Evolutionary conservation across 2,888 invertebrate species (phyloP).

Genomic region (Lepidonotus clava): DNA sequence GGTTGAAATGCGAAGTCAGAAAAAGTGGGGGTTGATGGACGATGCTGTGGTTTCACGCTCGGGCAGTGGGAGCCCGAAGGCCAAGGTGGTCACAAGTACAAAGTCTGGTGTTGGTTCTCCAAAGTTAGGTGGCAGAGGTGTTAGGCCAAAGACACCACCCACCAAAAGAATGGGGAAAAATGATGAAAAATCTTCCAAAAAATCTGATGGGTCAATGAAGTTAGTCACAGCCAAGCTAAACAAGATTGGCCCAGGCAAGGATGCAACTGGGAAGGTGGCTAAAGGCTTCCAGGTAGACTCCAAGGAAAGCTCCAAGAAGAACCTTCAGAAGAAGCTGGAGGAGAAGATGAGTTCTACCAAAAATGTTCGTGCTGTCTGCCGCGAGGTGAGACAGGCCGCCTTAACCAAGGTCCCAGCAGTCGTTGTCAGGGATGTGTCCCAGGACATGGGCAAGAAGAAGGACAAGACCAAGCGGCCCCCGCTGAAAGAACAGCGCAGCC

Average conservation of each 20-base stretch:
- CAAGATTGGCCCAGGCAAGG: constrained; percentile 28
- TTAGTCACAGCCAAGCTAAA: neutral
- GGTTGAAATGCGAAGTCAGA: neutral
- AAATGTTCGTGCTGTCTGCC: constrained; percentile 31
- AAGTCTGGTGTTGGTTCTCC: neutral
- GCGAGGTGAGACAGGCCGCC: constrained; percentile 36
- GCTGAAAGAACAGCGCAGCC: constrained; percentile 10
- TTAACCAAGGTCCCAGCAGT: constrained; percentile 31
- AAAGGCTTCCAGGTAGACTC: neutral
- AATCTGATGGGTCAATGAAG: neutral
- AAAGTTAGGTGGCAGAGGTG: neutral
- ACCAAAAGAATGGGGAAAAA: constrained; percentile 14
- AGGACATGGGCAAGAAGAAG: constrained; percentile 24
- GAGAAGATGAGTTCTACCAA: constrained; percentile 11
- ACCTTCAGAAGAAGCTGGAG: neutral
- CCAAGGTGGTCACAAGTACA: neutral
- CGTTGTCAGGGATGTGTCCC: neutral
- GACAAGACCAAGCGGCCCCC: neutral
- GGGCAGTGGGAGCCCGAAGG: neutral
- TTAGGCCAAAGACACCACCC: neutral
- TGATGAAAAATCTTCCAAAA: constrained; percentile 14
- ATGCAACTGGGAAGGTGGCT: neutral
- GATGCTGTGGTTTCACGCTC: neutral
- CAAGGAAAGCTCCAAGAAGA: neutral
- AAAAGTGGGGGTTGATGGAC: constrained; percentile 21